Evolutionary conservation across 2,888 invertebrate genomes (phyloP).

Genomic region (Perithous albicinctus): DNA sequence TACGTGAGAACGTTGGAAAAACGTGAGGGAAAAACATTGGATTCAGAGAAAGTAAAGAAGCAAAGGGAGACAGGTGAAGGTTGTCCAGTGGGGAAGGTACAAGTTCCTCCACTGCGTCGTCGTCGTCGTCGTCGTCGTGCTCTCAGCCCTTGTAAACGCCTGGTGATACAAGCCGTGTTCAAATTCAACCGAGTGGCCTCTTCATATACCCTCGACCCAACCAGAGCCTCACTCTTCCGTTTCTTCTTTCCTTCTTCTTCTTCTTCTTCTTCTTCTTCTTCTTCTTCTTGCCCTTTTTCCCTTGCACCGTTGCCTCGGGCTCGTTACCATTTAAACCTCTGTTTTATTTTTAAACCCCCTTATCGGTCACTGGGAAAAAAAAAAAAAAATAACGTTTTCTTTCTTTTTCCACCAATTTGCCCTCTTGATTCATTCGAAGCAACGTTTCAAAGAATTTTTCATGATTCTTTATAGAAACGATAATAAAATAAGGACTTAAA

Average conservation of each 20-base stretch:
- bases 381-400: too few relatives aligned
- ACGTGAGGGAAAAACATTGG: conserved; percentile 27
- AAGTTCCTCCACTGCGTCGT: not conserved
- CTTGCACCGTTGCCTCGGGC: not conserved
- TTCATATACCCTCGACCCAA: conserved; percentile 52
- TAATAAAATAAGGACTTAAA: too few relatives aligned
- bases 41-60: conserved; percentile 34
- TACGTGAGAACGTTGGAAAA: not conserved
- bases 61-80: conserved; percentile 22
- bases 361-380: not conserved
- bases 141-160: conserved; percentile 56
- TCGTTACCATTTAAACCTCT: conserved; percentile 29
- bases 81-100: conserved; percentile 26
- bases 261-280: conserved; percentile 44
- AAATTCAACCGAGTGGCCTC: conserved; percentile 60
- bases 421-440: not conserved
- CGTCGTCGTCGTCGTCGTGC: conserved; percentile 32
- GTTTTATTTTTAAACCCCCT: not conserved
- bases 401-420: not conserved
- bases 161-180: conserved; percentile 60
- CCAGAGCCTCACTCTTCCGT: conserved; percentile 39
- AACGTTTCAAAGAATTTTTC: too few relatives aligned
- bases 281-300: conserved; percentile 18
- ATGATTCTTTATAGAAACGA: too few relatives aligned
- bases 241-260: conserved; percentile 37